These are phyloP conservation scores for Callyntrura guangdongensis DNA, from an alignment of 2,888 invertebrate species.

Conservation along the genomic window DNA sequence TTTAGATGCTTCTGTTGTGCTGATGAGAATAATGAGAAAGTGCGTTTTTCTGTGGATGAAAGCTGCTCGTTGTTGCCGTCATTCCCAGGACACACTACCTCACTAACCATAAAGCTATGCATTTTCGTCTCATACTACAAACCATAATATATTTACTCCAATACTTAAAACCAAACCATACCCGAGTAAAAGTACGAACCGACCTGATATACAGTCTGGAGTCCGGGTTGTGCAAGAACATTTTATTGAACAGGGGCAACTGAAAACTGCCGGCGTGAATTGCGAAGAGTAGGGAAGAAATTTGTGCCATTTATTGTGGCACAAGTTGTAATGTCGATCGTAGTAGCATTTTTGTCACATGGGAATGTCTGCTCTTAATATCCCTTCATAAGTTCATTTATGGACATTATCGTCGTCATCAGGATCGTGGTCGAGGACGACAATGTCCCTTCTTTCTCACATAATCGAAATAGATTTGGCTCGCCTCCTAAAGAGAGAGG, in stretches of 20 bases:
- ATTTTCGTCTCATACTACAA: too few species aligned
- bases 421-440: slow-evolving; percentile 3
- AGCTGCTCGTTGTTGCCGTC: too few species aligned
- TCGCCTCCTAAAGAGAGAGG: slow-evolving; percentile 54
- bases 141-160: too few species aligned
- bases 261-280: neutral
- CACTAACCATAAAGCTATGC: too few species aligned
- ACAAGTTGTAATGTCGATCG: neutral
- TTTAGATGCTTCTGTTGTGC: too few species aligned
- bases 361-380: slow-evolving; percentile 63
- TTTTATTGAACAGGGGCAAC: neutral
- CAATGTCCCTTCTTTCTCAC: slow-evolving; percentile 32
- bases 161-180: too few species aligned
- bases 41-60: too few species aligned
- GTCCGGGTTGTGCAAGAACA: neutral
- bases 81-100: too few species aligned
- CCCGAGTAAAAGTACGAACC: too few species aligned
- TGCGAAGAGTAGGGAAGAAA: neutral
- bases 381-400: slow-evolving; percentile 56
- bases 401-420: slow-evolving; percentile 42
- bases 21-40: too few species aligned
- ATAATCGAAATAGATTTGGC: slow-evolving; percentile 69
- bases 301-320: neutral
- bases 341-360: neutral
- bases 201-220: neutral